Percentiles rank a stretch among this genome's conserved stretches.
phyloP scores from a whole-genome alignment of 2,113 vertebrate genomes.

The Odontophorus gujanensis region DNA sequence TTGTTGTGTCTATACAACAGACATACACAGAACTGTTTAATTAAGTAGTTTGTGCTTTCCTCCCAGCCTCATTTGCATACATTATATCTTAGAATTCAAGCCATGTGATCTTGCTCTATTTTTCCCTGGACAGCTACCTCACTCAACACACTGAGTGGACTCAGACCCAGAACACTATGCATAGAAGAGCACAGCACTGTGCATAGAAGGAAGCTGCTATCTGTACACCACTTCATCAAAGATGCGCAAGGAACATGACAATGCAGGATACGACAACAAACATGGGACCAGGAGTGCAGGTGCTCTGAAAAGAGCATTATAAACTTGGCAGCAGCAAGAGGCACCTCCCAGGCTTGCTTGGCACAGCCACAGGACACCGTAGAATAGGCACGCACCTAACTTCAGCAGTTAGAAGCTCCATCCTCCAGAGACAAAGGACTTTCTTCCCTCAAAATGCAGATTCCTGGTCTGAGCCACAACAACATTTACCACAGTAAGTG shows the following conservation, averaged over 20 bases:
- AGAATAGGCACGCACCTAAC: neutral
- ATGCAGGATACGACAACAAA: neutral
- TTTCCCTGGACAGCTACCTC: neutral
- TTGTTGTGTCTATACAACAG: neutral
- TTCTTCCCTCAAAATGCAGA: neutral
- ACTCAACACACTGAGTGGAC: fast-evolving
- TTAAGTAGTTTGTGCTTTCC: neutral
- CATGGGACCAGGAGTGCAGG: fast-evolving
- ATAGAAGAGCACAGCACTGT: neutral
- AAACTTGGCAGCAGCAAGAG: neutral
- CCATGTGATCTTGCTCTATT: neutral
- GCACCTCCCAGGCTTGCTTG: neutral
- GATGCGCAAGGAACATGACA: fast-evolving
- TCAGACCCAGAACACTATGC: neutral
- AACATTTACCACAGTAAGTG: neutral
- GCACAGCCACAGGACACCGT: no score
- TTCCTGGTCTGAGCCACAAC: neutral
- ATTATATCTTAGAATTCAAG: neutral
- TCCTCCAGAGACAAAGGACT: neutral
- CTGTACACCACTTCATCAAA: neutral
- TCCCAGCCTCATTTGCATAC: neutral
- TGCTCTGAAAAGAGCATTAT: neutral
- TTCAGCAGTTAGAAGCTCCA: neutral
- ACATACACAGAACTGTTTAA: neutral
- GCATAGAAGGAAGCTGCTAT: neutral